Conservation (phyloP, 2,113 vertebrate genomes). For the Baryphthengus martii region DNA sequence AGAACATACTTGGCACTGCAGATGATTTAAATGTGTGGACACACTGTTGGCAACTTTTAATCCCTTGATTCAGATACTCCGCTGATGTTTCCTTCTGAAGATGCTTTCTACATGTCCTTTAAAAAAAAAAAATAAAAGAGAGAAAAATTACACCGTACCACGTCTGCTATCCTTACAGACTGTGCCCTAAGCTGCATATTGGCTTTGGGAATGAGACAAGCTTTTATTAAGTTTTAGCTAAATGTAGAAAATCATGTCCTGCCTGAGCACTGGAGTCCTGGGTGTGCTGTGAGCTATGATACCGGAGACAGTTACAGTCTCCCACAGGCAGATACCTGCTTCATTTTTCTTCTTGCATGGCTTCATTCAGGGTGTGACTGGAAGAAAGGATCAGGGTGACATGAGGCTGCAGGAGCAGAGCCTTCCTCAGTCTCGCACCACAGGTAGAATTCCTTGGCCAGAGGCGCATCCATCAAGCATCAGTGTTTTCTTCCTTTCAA, state of each 20-base stretch:
- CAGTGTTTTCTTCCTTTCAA: neutral
- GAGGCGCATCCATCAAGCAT: neutral
- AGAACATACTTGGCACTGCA: neutral
- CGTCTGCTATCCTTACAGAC: neutral
- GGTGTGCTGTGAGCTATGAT: neutral
- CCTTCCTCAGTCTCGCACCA: neutral
- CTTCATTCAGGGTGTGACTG: neutral
- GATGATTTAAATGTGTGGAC: slow-evolving; percentile 3
- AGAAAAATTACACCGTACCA: neutral
- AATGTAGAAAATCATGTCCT: neutral
- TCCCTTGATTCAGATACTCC: neutral
- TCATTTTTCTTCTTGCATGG: neutral
- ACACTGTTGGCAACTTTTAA: neutral
- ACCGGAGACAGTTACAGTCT: neutral
- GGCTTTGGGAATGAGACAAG: neutral
- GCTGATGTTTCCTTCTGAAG: neutral
- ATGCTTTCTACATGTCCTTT: neutral
- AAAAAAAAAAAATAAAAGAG: neutral
- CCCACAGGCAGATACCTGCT: neutral
- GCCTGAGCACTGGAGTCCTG: neutral
- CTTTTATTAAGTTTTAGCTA: neutral
- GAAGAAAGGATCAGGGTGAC: neutral
- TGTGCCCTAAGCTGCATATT: neutral
- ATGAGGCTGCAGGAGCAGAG: neutral
- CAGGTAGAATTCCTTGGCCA: neutral